Percentiles rank a stretch among this genome's conserved stretches.
These are phyloP conservation scores for Melipona beecheii DNA, from an alignment of 2,888 invertebrate genomes.

Conservation along the genomic window DNA sequence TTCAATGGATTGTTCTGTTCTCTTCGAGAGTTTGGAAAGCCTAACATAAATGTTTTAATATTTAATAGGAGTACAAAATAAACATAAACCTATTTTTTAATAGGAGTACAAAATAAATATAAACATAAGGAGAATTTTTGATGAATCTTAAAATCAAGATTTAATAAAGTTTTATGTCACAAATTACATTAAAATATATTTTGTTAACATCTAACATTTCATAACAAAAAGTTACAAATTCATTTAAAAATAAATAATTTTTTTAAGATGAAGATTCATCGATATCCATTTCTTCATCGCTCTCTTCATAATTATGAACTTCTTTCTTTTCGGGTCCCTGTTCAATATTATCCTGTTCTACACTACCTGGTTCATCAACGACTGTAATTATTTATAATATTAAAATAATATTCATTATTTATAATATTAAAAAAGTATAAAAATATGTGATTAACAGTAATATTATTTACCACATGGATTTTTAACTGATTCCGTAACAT, in stretches of 20 bases:
- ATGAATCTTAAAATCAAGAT: not conserved
- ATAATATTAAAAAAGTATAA: no score
- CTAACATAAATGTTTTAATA: no score
- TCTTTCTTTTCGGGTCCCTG: constrained; percentile 16
- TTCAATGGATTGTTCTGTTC: not conserved
- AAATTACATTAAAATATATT: constrained; percentile 12
- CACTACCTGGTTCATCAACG: constrained; percentile 9
- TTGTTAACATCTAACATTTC: constrained; percentile 15
- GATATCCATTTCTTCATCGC: constrained; percentile 60
- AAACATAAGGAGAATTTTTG: not conserved
- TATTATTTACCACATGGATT: constrained; percentile 36
- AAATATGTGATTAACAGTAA: not conserved
- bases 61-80: not conserved
- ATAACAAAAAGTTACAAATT: not conserved
- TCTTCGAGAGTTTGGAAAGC: not conserved
- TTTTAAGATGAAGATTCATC: constrained; percentile 47
- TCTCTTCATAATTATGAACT: constrained; percentile 16
- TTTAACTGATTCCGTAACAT: constrained; percentile 22
- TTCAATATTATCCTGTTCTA: not conserved
- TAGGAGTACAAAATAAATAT: not conserved
- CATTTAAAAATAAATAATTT: not conserved
- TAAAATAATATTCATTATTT: not conserved
- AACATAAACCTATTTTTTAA: not conserved
- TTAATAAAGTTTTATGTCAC: constrained; percentile 30
- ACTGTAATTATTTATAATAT: not conserved